Evolutionary conservation across 1,140 invertebrate genomes (phyloP), one percentile per base, ranked within the genome.

Genomic region (Aleiodes sp.): DNA sequence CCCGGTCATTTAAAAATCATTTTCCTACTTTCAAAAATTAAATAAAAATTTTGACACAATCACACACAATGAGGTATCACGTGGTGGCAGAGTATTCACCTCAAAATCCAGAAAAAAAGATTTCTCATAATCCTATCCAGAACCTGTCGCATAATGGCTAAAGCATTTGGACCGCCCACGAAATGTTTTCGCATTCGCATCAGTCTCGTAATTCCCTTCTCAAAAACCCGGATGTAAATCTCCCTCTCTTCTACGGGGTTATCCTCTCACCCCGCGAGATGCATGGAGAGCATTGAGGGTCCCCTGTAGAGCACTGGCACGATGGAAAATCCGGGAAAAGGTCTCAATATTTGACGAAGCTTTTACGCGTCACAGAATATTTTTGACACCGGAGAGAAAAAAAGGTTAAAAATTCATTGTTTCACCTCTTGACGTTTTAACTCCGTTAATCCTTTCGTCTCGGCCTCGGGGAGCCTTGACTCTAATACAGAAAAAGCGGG

Each of bases 311-410:
- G 39, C 39, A 16, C n/a, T 43, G 39, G 21, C 21, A 52, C 21
- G n/a, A 52, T 24, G 46, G 21, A 52, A n/a, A 52, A 52, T 52
- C 46, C 46, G 2, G n/a, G n/a, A 43, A n/a, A n/a, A 52, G 46
- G 46, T 52, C 46, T 52, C 46, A 52, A 52, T 52, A 52, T 52
- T 52, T 52, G 46, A 52, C 46, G 46, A 52, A 24, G 46, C 46
- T 24, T 52, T 52, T 10, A 52, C 46, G 46, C 46, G 46, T 52
- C 46, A 52, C 19, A 52, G 46, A 52, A 24, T 21, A 52, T 52
- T 52, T 52, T 52, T 24, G 46, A 1, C 46, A 52, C 46, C 46
- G 26, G 21, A 16, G 46, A 16, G 43, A 19, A 24, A 24, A 52
- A 52, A 52, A 52, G 26, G n/a, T 1, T n/a, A 16, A 1, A 6